A percentile compares a stretch with the other conserved stretches of the same genome.
These are phyloP conservation scores for Poecilia wingei DNA, from an alignment of 2,797 vertebrate species.

Conservation along the genomic window DNA sequence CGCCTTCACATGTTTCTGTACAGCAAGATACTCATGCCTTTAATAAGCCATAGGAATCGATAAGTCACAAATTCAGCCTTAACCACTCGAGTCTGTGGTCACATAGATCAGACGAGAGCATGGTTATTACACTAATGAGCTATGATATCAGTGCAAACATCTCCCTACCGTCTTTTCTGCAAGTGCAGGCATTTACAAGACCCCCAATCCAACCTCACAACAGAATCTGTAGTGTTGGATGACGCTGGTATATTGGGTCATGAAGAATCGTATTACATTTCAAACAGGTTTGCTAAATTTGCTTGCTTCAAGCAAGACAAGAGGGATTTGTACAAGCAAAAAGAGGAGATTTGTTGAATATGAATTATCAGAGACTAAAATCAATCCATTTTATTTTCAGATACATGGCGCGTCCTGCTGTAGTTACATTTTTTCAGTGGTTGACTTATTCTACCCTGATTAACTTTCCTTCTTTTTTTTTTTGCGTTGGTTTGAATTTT, in stretches of 20 bases:
- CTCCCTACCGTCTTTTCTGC: conserved; percentile 43
- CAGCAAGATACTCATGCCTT: conserved; percentile 76
- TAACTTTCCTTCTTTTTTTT: not conserved
- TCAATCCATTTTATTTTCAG: not conserved
- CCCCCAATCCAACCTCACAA: conserved; percentile 31
- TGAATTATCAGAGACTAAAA: conserved; percentile 6
- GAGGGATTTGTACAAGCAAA: not conserved
- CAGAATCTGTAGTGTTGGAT: not conserved
- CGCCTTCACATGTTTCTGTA: conserved; percentile 70
- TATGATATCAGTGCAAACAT: conserved; percentile 64
- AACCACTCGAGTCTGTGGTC: conserved; percentile 64
- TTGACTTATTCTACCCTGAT: not conserved
- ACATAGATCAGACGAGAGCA: conserved; percentile 68
- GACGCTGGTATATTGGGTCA: not conserved
- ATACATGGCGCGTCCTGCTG: not conserved
- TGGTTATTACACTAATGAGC: conserved; percentile 75
- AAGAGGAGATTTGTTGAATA: not conserved
- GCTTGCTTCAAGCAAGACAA: conserved; percentile 2
- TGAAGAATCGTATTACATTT: not conserved
- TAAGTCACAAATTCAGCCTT: conserved; percentile 74
- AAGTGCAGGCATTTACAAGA: conserved; percentile 47
- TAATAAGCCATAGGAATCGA: conserved; percentile 83
- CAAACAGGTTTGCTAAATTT: not conserved
- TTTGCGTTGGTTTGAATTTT: not conserved
- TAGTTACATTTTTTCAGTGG: not conserved